Evolutionary conservation across 64 coral and sea anemone genomes (phyloP), one percentile per base, ranked within the genome.

Genomic region (Cladopsammia gracilis): DNA sequence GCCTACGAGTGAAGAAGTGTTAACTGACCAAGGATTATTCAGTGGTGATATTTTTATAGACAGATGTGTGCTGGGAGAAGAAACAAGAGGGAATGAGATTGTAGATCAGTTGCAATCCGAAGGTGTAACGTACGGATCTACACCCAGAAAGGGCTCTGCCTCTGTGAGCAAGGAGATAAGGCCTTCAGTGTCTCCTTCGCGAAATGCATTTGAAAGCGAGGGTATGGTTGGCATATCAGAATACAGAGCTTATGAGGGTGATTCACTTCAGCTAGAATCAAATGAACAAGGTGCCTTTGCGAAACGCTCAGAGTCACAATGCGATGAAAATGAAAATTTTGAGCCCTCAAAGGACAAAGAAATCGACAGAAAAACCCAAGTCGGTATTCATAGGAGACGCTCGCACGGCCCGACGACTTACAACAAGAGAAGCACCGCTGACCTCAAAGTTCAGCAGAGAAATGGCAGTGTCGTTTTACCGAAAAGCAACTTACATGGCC

Each of bases 401-500:
- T 4, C 19, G 15, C 53, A 56, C 5, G 5, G 6, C 4, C 6
- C 2, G 9, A 50, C 2, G 16, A 8, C 10, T 45, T 72, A 24
- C 10, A 79, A 79, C 51, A 79, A 51, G 24, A 58, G 20, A 24
- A 4, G 22, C 48, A 3, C 34, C 34, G 34, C 53, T 79, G 51
- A 60, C 26, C 13, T 10, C n/a, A 67, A 64, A 23, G n/a, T 43
- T 22, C 60, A 84, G 61, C 43, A 7, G 4, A 68, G 11, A 84
- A 49, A 7, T 5, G 45, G 44, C 19, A 24, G 9, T 20, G 45
- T n/a, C 0, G 47, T 67, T 13, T 84, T 67, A 23, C 80, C 61
- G 13, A 84, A 84, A 22, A 84, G 80, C 48, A 64, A 42, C 34
- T 48, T 84, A 46, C 80, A 84, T 48, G 80, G 80, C 8, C 49